These are phyloP conservation scores for Pardosa pseudoannulata DNA, from an alignment of 2,888 invertebrate genomes.

Conservation along the genomic window DNA sequence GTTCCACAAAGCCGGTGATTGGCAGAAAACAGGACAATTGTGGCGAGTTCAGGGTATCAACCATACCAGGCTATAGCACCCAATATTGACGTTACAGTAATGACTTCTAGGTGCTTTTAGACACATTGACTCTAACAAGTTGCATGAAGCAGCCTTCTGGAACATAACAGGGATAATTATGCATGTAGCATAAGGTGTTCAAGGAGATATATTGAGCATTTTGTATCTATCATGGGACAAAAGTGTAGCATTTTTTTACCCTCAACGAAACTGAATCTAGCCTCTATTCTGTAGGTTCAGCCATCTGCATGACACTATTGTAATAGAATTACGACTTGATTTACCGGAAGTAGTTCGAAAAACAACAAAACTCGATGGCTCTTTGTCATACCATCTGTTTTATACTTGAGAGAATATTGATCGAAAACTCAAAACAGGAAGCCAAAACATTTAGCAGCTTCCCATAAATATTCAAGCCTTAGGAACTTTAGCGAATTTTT, in stretches of 20 bases:
- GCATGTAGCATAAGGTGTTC: conserved; percentile 33
- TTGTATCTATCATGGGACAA: conserved; percentile 60
- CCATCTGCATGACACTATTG: conserved; percentile 45
- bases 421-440: conserved; percentile 30
- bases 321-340: conserved; percentile 34
- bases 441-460: conserved; percentile 41
- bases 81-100: conserved; percentile 56
- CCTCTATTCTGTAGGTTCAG: conserved; percentile 61
- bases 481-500: conserved; percentile 36
- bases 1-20: conserved; percentile 71
- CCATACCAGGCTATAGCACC: conserved; percentile 68
- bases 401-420: conserved; percentile 35
- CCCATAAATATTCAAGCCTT: conserved; percentile 35
- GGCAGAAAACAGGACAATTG: conserved; percentile 67
- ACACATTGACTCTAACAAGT: conserved; percentile 49
- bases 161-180: conserved; percentile 30
- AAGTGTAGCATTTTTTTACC: conserved; percentile 67
- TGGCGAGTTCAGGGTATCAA: conserved; percentile 69
- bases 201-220: conserved; percentile 39
- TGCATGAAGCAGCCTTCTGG: conserved; percentile 50
- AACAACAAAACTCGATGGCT: conserved; percentile 34
- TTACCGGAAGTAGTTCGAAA: conserved; percentile 38
- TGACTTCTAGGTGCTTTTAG: conserved; percentile 65
- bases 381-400: conserved; percentile 31
- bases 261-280: conserved; percentile 58